Evolutionary conservation across 2,113 vertebrate genomes (phyloP).

Genomic region (Scalopus aquaticus): DNA sequence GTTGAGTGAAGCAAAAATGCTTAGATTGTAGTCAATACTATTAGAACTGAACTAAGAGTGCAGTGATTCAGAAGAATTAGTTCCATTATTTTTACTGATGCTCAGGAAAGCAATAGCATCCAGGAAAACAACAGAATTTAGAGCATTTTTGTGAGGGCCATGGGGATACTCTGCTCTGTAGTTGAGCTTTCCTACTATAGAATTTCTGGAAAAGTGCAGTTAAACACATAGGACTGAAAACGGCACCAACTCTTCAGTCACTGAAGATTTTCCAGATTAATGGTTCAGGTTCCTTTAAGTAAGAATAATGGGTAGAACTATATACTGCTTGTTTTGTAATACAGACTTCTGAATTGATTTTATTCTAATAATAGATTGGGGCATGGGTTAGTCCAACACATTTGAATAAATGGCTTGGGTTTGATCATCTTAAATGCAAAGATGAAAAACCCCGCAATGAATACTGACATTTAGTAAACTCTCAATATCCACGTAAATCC

Average conservation of each 20-base stretch:
- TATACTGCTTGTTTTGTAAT: constrained; percentile 60
- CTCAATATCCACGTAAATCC: constrained; percentile 7
- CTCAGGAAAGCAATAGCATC: constrained; percentile 50
- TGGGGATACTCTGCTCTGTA: background rate
- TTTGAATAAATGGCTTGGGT: constrained; percentile 46
- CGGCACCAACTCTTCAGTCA: background rate
- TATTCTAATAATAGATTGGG: constrained; percentile 45
- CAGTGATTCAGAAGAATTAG: constrained; percentile 66
- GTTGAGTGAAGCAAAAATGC: constrained; percentile 69
- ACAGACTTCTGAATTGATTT: constrained; percentile 55
- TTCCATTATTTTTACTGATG: constrained; percentile 60
- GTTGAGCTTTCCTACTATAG: background rate
- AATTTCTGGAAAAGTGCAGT: background rate
- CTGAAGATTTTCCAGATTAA: constrained; percentile 30
- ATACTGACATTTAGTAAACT: constrained; percentile 63
- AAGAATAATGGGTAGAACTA: background rate
- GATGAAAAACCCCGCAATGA: background rate
- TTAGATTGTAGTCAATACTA: constrained; percentile 60
- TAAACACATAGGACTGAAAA: constrained; percentile 1
- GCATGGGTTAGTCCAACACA: constrained; percentile 26
- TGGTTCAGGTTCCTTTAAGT: background rate
- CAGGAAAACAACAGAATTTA: constrained; percentile 43
- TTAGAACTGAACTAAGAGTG: constrained; percentile 43
- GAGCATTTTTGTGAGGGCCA: background rate
- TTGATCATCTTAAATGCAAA: constrained; percentile 59